Conservation (phyloP, 2,797 vertebrate genomes). For the Darevskia nairensis region DNA sequence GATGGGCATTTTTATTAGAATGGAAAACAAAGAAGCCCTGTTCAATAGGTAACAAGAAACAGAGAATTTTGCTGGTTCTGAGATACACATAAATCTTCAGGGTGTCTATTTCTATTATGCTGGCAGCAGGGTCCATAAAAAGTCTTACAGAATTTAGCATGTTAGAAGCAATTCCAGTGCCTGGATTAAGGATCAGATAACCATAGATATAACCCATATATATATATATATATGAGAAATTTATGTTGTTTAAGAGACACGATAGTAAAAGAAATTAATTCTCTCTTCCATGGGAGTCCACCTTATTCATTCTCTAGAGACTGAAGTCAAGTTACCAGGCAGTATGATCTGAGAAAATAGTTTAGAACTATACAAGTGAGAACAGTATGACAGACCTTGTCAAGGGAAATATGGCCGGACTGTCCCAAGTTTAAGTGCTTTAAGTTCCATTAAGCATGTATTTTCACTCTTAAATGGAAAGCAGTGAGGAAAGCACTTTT, state of each 20-base stretch:
- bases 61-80: constrained; percentile 17
- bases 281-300: not conserved
- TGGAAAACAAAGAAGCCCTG: not conserved
- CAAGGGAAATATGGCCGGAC: not conserved
- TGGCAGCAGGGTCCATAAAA: constrained; percentile 16
- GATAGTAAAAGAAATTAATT: not conserved
- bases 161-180: not conserved
- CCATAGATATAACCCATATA: not conserved
- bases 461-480: not conserved
- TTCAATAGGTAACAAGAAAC: not conserved
- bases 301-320: not conserved
- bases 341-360: not conserved
- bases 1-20: constrained; percentile 32
- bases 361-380: not conserved
- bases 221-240: not conserved
- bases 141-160: not conserved
- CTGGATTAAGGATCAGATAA: not conserved
- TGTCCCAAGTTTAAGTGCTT: not conserved
- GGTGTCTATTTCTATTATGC: constrained; percentile 15
- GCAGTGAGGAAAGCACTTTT: not conserved
- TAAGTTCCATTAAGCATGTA: not conserved
- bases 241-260: not conserved
- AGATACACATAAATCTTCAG: constrained; percentile 36
- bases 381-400: not conserved
- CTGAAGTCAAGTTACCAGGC: not conserved